A percentile compares a stretch with the other conserved stretches of the same genome.
These are phyloP conservation scores for Cladorhizidae sp. DNA, from an alignment of 37 sponge, comb jelly and placozoan species.

Conservation along the genomic window DNA sequence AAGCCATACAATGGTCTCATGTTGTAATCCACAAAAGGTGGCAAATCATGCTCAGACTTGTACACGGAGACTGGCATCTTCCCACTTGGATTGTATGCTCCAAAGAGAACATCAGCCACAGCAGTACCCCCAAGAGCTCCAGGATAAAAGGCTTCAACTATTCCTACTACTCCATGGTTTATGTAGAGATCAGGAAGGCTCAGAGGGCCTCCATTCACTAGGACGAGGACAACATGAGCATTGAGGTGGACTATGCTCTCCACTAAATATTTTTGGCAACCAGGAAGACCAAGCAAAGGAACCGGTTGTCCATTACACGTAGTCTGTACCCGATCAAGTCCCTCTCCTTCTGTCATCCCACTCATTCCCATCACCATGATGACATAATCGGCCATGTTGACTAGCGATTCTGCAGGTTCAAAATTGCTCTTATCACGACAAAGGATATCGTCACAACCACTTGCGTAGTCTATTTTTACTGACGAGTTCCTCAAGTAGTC, in stretches of 20 bases:
- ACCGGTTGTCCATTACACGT: constrained; percentile 6
- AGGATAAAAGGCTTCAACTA: constrained; percentile 76
- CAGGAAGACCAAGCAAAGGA: constrained; percentile 54
- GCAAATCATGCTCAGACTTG: too few relatives aligned
- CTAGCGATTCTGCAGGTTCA: constrained; percentile 13
- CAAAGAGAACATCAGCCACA: constrained; percentile 69
- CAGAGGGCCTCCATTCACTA: constrained; percentile 74
- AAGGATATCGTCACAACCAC: constrained; percentile 20
- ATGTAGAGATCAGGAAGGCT: constrained; percentile 15
- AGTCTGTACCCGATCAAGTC: constrained; percentile 37
- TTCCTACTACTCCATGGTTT: constrained; percentile 30
- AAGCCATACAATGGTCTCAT: too few relatives aligned
- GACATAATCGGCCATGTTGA: constrained; percentile 50
- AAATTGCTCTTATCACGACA: constrained; percentile 47
- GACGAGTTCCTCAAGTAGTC: not conserved
- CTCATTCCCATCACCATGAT: constrained; percentile 65
- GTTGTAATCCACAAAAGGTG: too few relatives aligned
- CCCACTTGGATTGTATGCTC: too few relatives aligned
- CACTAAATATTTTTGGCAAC: constrained; percentile 51
- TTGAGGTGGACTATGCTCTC: constrained; percentile 12
- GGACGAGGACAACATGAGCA: constrained; percentile 39
- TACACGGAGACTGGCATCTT: too few relatives aligned
- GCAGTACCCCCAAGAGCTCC: constrained; percentile 68
- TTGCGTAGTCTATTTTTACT: constrained; percentile 7
- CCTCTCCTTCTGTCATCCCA: constrained; percentile 52